phyloP scores from a whole-genome alignment of 2,797 vertebrate genomes.

The Meriones psammophilus region DNA sequence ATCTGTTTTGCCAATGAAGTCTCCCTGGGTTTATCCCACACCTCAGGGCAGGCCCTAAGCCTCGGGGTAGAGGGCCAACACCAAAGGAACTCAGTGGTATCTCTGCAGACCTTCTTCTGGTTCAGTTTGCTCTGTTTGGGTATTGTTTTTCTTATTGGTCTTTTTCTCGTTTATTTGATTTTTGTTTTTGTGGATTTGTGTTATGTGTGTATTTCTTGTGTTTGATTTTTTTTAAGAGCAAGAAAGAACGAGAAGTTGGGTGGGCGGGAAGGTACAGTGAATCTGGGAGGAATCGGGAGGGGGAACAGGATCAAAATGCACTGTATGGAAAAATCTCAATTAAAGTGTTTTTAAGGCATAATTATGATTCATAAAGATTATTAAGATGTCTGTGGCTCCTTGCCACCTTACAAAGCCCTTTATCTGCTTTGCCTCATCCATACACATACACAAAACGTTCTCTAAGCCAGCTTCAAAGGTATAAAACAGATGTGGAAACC shows the following conservation, averaged over 20 bases:
- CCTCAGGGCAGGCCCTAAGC: not conserved
- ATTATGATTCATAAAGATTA: conserved; percentile 20
- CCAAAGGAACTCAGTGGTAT: not conserved
- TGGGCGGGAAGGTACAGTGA: not conserved
- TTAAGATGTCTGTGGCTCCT: conserved; percentile 36
- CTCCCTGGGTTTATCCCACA: not conserved
- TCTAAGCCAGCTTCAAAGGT: conserved; percentile 26
- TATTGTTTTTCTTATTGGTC: not conserved
- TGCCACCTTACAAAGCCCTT: conserved; percentile 12
- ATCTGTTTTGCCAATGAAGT: not conserved
- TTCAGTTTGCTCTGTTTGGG: not conserved
- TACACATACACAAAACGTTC: conserved; percentile 36
- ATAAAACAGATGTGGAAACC: conserved; percentile 32
- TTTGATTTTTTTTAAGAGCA: not conserved
- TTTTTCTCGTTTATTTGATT: not conserved
- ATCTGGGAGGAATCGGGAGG: not conserved
- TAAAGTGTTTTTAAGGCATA: conserved; percentile 12
- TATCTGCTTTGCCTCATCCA: not conserved
- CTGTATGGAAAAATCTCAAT: not conserved
- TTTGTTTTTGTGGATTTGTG: not conserved
- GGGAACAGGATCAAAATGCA: not conserved
- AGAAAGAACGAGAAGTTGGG: not conserved
- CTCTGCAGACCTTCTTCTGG: not conserved
- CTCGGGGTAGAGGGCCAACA: not conserved
- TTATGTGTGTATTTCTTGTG: not conserved